Evolutionary conservation across 2,113 vertebrate genomes (phyloP).

Genomic region (Aix galericulata): DNA sequence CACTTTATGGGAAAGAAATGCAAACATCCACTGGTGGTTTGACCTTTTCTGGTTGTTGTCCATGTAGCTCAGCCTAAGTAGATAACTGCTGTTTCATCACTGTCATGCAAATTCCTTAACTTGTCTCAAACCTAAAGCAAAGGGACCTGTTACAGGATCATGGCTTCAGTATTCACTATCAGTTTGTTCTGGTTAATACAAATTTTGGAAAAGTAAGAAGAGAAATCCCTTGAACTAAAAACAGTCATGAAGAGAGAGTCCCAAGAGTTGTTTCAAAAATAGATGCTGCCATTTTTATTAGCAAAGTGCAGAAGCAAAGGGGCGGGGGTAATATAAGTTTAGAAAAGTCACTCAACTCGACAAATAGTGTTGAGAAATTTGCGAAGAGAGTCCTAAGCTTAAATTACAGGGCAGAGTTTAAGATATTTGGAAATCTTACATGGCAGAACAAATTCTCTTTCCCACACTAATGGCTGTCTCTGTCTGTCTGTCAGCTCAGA

Average conservation of each 20-base stretch:
- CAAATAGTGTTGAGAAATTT: not conserved
- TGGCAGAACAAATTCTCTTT: slow-evolving; percentile 66
- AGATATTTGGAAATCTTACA: slow-evolving; percentile 46
- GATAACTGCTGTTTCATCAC: not conserved
- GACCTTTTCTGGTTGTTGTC: not conserved
- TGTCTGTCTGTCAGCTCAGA: slow-evolving; percentile 62
- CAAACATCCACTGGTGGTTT: not conserved
- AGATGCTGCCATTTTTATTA: slow-evolving; percentile 28
- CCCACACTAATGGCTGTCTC: slow-evolving; percentile 41
- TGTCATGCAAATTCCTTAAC: not conserved
- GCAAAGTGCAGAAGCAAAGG: not conserved
- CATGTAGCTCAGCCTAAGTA: not conserved
- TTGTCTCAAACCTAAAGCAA: not conserved
- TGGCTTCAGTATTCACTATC: not conserved
- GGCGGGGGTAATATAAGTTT: not conserved
- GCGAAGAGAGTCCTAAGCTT: not conserved
- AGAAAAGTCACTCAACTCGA: not conserved
- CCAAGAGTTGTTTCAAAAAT: slow-evolving; percentile 23
- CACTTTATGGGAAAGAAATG: not conserved
- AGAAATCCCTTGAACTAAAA: slow-evolving; percentile 10
- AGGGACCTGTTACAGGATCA: not conserved
- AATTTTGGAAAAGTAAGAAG: not conserved
- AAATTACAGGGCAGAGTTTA: slow-evolving; percentile 35
- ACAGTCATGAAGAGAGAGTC: not conserved
- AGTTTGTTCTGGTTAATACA: not conserved